Evolutionary conservation across 2,797 vertebrate species (phyloP).

Genomic region (Zonotrichia albicollis): DNA sequence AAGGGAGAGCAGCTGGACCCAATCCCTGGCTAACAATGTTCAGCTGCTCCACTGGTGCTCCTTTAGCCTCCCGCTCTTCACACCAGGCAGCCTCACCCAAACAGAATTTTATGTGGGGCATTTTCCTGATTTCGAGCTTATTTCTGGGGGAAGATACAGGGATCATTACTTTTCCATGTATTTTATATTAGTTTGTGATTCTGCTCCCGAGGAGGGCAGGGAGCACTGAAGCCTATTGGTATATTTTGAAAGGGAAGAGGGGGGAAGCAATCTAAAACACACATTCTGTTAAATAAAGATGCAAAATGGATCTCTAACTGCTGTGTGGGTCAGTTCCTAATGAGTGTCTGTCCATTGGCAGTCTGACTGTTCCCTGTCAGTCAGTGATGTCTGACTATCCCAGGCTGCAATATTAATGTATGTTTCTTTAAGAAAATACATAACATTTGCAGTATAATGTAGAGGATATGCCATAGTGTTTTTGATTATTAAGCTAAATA

Average conservation of each 20-base stretch:
- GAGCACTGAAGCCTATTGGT: not conserved
- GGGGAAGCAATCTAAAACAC: not conserved
- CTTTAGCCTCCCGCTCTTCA: not conserved
- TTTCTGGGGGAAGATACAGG: not conserved
- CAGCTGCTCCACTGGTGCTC: not conserved
- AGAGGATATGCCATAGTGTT: not conserved
- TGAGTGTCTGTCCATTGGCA: not conserved
- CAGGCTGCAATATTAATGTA: not conserved
- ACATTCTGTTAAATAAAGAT: not conserved
- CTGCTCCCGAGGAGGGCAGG: not conserved
- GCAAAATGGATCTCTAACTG: not conserved
- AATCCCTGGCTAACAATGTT: accelerated
- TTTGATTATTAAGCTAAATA: conserved; percentile 57
- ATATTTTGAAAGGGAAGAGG: not conserved
- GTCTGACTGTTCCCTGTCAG: not conserved
- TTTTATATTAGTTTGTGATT: not conserved
- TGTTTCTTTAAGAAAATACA: conserved; percentile 53
- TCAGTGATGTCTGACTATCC: not conserved
- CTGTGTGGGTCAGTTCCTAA: not conserved
- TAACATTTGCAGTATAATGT: not conserved
- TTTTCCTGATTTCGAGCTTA: not conserved
- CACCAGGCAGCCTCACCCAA: not conserved
- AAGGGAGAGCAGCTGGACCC: not conserved
- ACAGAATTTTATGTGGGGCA: not conserved
- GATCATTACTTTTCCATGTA: not conserved